Base-by-base conservation (phyloP, 2,113 vertebrate genomes). In the Talpa occidentalis region DNA sequence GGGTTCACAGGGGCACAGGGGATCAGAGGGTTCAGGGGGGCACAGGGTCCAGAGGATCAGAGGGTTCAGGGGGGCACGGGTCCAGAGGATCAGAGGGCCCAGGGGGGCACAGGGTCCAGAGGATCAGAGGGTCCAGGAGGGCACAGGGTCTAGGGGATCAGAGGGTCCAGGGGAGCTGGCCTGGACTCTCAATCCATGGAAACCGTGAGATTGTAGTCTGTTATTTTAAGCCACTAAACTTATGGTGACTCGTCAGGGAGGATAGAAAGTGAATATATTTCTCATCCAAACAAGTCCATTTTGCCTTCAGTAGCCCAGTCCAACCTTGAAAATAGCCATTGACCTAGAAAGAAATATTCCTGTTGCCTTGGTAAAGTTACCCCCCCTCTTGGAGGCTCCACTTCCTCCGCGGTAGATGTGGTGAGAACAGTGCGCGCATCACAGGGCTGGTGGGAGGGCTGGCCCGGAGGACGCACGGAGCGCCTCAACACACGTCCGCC, bases 391-490 rank as follows among this genome's bases (percentile, higher is more conserved):
- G 76, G 87, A 37, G 91, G 73, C 74, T 92, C 70, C 4, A 62
- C 79, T 91, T 93, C 64, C 85, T 79, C 69, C 6, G 2, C 1
- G 35, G 16, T 17, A 3, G 47, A 28, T 0, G 12, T 30, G 56
- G 12, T 1, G 5, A 0, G 9, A 21, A 12, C 35, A 12, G 78
- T 1, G 4, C 10, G 32, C 1, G 6, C 16, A 0, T 16, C 35
- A 0, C 0, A 35, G 69, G 69, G 64, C 6, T 1, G 60, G 66
- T 10, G n/a, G 52, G 44, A 32, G 35, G 40, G 24, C 6, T 49
- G 1, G 2, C 1, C 0, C 16, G 60, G 79, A 37, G 0, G 17
- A 56, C 21, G 30, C 19, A 3, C 22, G 0, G 0, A 5, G 74
- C 4, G 44, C 44, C 52, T 54, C 47, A 5, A 62, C 6, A 10